Percentiles rank a stretch among this genome's conserved stretches.
These are phyloP conservation scores for Enteromius anoplus DNA, from an alignment of 2,797 vertebrate species.

Conservation along the genomic window DNA sequence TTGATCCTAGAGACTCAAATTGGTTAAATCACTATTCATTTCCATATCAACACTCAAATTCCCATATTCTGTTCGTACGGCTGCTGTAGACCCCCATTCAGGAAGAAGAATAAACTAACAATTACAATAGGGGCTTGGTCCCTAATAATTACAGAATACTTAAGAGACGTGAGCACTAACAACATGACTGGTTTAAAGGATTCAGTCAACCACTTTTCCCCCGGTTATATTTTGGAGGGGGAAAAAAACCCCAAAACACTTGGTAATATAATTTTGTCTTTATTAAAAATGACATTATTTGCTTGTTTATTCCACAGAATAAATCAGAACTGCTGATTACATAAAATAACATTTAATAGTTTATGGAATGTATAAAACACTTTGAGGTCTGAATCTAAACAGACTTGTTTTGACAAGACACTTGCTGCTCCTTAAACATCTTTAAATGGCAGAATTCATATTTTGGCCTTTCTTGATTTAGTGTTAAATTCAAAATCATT, in stretches of 20 bases:
- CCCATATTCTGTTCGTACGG: not conserved
- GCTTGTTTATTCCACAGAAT: not conserved
- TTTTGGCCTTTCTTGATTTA: slow-evolving; percentile 12
- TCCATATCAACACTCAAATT: not conserved
- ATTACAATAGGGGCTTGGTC: no score
- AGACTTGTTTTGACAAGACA: slow-evolving; percentile 12
- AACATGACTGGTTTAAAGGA: not conserved
- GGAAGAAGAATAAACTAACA: not conserved
- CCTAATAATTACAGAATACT: not conserved
- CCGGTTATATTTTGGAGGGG: not conserved
- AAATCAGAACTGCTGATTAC: not conserved
- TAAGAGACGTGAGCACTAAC: not conserved
- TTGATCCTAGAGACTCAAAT: not conserved
- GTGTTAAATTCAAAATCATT: not conserved
- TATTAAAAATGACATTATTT: not conserved
- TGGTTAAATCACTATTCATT: not conserved
- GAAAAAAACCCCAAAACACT: not conserved
- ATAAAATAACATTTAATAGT: not conserved
- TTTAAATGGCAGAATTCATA: not conserved
- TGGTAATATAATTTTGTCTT: not conserved
- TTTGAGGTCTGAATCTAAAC: not conserved
- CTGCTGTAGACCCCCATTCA: not conserved
- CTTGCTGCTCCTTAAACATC: not conserved
- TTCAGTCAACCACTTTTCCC: not conserved
- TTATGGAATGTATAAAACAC: not conserved